Base-by-base conservation (phyloP, 2,888 invertebrate species). In the Charanyca ferruginea region DNA sequence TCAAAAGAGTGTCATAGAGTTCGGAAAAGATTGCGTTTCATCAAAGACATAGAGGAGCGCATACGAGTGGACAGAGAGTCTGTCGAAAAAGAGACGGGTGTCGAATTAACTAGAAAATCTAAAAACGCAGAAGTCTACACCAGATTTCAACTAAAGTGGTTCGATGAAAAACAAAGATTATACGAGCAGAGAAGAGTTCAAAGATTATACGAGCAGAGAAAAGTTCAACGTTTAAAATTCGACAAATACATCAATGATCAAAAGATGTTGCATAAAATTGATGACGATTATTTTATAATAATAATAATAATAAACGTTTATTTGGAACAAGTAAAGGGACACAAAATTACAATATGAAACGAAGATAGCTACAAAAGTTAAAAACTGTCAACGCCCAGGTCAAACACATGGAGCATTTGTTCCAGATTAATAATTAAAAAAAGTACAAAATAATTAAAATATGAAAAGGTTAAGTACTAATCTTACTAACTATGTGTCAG, bases 231-330 rank as follows among this genome's bases (percentile, higher is more conserved):
- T 2, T 9, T 32, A 49, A 59, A 59, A 8, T 59, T 51, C 7
- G 59, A 49, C 8, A 59, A 59, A 49, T 59, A 49, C n/a, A 59
- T 59, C 2, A 59, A 59, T 25, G 42, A 41, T 48, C 49, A 49
- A 16, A 59, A 59, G 11, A 59, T 23, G 18, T 18, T 28, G 18
- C 7, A 32, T 8, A 59, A 59, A 49, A 41, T 59, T 42, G 59
- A 49, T 0, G 48, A 48, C 2, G 59, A 59, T n/a, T n/a, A n/a
- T n/a, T n/a, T n/a, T n/a, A n/a, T n/a, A n/a, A n/a, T n/a, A n/a
- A n/a, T n/a, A n/a, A n/a, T n/a, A n/a, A n/a, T n/a, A n/a, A n/a
- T n/a, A n/a, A n/a, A n/a, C n/a, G n/a, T n/a, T n/a, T n/a, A n/a
- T n/a, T n/a, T n/a, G n/a, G n/a, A n/a, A n/a, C n/a, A n/a, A n/a